Conservation (phyloP, 1,140 invertebrate genomes). For the Tetramorium parvispinum region DNA sequence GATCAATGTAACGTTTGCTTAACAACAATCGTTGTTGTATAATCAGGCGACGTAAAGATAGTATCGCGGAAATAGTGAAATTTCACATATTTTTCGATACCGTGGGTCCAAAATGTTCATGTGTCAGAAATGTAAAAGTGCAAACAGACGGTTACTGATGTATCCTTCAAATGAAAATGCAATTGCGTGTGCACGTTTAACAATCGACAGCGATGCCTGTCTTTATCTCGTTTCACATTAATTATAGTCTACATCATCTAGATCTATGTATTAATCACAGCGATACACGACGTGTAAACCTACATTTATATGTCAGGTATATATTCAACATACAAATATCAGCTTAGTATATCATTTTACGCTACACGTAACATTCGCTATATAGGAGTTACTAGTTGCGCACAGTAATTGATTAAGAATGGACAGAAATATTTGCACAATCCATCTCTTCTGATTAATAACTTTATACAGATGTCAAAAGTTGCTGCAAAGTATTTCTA, state of each 20-base stretch:
- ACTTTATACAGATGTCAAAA: background rate
- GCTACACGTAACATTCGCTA: constrained; percentile 22
- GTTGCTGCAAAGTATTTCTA: background rate
- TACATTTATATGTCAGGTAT: constrained; percentile 66
- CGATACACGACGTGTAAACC: constrained; percentile 70
- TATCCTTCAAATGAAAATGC: background rate
- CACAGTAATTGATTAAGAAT: background rate
- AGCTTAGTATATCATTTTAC: constrained; percentile 54
- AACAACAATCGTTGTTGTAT: background rate
- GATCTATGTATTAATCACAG: constrained; percentile 73
- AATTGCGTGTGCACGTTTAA: constrained; percentile 26
- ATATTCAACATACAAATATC: constrained; percentile 77
- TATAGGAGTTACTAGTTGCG: constrained; percentile 11
- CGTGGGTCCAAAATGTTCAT: background rate
- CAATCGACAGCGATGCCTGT: constrained; percentile 62
- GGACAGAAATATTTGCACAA: constrained; percentile 3
- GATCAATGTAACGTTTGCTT: background rate
- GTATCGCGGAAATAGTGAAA: background rate
- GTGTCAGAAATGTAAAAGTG: background rate
- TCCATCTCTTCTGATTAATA: background rate
- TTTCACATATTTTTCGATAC: background rate
- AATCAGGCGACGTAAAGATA: background rate
- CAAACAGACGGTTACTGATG: background rate
- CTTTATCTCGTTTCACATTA: constrained; percentile 60
- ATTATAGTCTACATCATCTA: constrained; percentile 68